Evolutionary conservation across 2,888 invertebrate species (phyloP), one percentile per base, ranked within the genome.

Genomic region (Nyleta sp.): DNA sequence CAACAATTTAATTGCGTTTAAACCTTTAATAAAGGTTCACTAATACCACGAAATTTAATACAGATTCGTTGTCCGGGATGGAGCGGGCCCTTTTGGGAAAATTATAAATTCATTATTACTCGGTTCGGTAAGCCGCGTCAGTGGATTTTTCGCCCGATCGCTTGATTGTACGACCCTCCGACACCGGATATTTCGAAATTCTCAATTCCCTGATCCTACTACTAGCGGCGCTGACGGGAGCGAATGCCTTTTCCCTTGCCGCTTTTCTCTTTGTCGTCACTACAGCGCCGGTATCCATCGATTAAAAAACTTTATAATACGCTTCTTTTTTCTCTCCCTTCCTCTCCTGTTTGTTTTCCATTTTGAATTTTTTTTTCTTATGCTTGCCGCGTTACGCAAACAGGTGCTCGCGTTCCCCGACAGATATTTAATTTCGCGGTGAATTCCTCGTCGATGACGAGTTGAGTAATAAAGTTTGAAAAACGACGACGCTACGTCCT

Each of bases 221-320:
- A 67, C 65, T 77, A 40, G 28, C 64, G 31, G 38, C 50, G 24
- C 57, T 15, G 38, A 18, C 33, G 42, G 18, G 31, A 33, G 38
- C 22, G 17, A 62, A 55, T 33, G 44, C 60, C 53, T 62, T 71
- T 50, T 17, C 48, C 70, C 57, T 50, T 68, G 57, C 76, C 73
- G 35, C 33, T 55, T 62, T 65, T 68, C 55, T 78, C 55, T 74
- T 65, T 70, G 68, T 70, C 80, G 78, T 71, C 62, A 73, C 73
- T 68, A 70, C 67, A 40, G 81, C 83, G 82, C 83, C 82, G 82
- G 85, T 82, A 85, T 83, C 82, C 83, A 88, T 88, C 88, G 88
- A 88, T 88, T 88, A 87, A 86, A 86, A 88, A 88, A 88, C 83
- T 88, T 88, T 88, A 86, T 88, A 88, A 88, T 87, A 84, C 86